Evolutionary conservation across 37 sponge, comb jelly and placozoan genomes (phyloP).

Genomic region (Bolinopsis microptera): DNA sequence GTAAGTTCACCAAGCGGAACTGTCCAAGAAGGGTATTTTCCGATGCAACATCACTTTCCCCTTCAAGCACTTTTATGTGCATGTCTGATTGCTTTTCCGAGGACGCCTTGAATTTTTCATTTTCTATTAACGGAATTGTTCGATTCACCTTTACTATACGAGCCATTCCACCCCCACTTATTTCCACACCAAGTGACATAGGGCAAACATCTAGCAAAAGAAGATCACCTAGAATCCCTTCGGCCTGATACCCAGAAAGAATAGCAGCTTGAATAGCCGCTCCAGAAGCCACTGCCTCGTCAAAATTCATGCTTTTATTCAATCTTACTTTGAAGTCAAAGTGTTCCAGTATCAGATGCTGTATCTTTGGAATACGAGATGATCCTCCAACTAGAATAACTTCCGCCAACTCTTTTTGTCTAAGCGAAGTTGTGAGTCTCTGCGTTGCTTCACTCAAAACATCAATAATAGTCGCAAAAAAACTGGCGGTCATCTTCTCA

Average conservation of each 20-base stretch:
- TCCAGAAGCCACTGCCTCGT: background rate
- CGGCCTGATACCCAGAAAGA: background rate
- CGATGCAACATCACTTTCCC: background rate
- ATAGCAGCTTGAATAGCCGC: background rate
- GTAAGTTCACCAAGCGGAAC: background rate
- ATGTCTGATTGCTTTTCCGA: background rate
- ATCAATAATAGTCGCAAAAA: background rate
- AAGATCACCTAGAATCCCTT: background rate
- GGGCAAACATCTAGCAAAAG: background rate
- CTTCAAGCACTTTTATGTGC: background rate
- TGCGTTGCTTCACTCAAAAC: background rate
- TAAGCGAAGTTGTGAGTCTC: background rate
- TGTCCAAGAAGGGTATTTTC: background rate
- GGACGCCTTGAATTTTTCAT: background rate
- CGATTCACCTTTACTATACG: background rate
- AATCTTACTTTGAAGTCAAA: background rate
- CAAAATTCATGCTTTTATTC: background rate
- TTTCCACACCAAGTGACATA: background rate
- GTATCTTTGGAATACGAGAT: background rate
- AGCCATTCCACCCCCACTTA: background rate
- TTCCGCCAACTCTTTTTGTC: background rate
- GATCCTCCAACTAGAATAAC: slow-evolving; percentile 3
- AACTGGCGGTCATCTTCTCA: background rate
- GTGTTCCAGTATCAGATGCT: background rate
- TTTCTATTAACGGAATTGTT: background rate